Conservation (phyloP, 2,888 invertebrate genomes). For the Chrysolina americana region DNA sequence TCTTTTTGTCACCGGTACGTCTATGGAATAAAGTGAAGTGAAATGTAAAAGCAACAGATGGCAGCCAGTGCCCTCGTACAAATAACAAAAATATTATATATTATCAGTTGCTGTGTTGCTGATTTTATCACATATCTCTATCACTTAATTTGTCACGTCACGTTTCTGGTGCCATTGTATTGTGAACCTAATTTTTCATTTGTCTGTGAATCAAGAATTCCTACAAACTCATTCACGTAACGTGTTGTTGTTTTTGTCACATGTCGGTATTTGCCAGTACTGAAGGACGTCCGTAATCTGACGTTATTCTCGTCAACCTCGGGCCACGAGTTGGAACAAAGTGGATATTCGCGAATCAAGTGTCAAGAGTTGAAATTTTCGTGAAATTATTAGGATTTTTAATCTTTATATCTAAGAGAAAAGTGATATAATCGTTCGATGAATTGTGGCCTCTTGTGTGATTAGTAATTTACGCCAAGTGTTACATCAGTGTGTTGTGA, state of each 20-base stretch:
- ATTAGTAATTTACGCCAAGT: slow-evolving; percentile 2
- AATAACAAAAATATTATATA: too few relatives aligned
- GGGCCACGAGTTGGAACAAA: slow-evolving; percentile 32
- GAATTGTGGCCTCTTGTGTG: not conserved
- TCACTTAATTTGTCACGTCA: too few relatives aligned
- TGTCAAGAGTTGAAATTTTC: slow-evolving; percentile 34
- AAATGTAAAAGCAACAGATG: slow-evolving; percentile 32
- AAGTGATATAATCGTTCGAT: not conserved
- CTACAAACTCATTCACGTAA: slow-evolving; percentile 31
- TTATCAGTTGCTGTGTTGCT: not conserved
- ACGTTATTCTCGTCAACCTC: slow-evolving; percentile 44
- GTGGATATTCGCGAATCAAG: slow-evolving; percentile 36
- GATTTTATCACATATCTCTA: not conserved
- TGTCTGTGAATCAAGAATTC: slow-evolving; percentile 20
- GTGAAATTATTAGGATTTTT: slow-evolving; percentile 30
- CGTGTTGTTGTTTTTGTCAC: slow-evolving; percentile 45
- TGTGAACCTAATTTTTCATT: too few relatives aligned
- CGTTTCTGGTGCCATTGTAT: too few relatives aligned
- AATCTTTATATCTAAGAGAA: slow-evolving; percentile 8
- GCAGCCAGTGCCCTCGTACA: slow-evolving; percentile 20
- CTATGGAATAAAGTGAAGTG: slow-evolving; percentile 23
- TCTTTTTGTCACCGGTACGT: not conserved
- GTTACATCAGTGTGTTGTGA: slow-evolving; percentile 19
- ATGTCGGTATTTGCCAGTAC: slow-evolving; percentile 47
- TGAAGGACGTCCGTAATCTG: slow-evolving; percentile 50